phyloP scores from a whole-genome alignment of 1,140 invertebrate genomes.

The Lamellibrachia luymesi region DNA sequence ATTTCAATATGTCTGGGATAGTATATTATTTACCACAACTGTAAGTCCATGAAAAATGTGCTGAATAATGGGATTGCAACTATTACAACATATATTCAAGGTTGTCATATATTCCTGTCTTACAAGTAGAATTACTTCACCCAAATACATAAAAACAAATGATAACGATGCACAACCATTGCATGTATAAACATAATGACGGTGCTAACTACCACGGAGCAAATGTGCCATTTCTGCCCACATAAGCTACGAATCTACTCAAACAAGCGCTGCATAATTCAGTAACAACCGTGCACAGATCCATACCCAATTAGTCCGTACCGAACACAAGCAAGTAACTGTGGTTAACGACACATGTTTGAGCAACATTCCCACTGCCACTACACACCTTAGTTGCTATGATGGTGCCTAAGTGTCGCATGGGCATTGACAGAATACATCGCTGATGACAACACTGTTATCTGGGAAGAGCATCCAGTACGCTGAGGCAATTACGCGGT shows the following conservation, averaged over 20 bases:
- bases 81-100: too few species aligned
- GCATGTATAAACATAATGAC: background rate
- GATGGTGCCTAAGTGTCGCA: background rate
- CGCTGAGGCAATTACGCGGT: background rate
- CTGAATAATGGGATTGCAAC: too few species aligned
- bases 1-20: too few species aligned
- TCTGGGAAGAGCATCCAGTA: background rate
- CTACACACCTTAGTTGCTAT: background rate
- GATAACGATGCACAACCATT: background rate
- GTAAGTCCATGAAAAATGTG: too few species aligned
- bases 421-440: background rate
- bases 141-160: too few species aligned
- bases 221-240: background rate
- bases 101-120: too few species aligned
- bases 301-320: background rate
- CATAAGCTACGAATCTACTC: background rate
- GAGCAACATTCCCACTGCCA: constrained; percentile 3
- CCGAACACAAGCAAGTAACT: background rate
- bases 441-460: background rate
- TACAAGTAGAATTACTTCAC: too few species aligned
- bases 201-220: background rate
- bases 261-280: background rate
- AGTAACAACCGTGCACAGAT: background rate
- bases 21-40: too few species aligned
- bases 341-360: background rate